Conservation (phyloP, 2,113 vertebrate genomes). For the Cheirogaleus medius region DNA sequence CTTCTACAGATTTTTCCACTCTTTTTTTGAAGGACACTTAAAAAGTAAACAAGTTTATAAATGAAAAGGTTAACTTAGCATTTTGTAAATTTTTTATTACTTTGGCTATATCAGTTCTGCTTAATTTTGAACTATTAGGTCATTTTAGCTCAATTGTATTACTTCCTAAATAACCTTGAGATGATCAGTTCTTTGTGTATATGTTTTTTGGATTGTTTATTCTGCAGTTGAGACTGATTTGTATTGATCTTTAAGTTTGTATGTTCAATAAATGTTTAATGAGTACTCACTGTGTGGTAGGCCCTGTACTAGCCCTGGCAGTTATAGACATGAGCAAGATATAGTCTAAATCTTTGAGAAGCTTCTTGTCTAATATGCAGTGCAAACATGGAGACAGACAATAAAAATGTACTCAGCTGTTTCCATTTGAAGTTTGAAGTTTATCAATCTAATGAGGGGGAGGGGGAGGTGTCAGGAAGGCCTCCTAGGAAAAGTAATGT, state of each 20-base stretch:
- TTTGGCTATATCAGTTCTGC: neutral
- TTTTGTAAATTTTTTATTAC: conserved; percentile 6
- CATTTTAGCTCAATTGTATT: conserved; percentile 14
- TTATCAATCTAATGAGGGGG: neutral
- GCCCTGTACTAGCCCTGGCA: neutral
- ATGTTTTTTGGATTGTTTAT: conserved; percentile 1
- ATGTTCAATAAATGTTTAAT: neutral
- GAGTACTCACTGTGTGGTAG: neutral
- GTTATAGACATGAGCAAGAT: neutral
- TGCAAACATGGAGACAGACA: neutral
- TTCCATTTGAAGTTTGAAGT: neutral
- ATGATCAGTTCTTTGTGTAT: neutral
- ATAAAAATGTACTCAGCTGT: neutral
- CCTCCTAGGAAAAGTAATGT: neutral
- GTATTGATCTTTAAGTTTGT: neutral
- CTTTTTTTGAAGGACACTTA: conserved; percentile 36
- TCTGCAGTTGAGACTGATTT: neutral
- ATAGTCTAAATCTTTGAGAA: neutral
- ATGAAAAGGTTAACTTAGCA: neutral
- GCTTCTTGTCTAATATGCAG: neutral
- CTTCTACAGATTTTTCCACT: neutral
- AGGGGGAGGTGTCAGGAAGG: neutral
- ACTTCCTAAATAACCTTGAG: conserved; percentile 35
- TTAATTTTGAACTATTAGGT: neutral
- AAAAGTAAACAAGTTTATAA: conserved; percentile 14